Evolutionary conservation across 2,888 invertebrate species (phyloP), one percentile per base, ranked within the genome.

Genomic region (Congeria kusceri): DNA sequence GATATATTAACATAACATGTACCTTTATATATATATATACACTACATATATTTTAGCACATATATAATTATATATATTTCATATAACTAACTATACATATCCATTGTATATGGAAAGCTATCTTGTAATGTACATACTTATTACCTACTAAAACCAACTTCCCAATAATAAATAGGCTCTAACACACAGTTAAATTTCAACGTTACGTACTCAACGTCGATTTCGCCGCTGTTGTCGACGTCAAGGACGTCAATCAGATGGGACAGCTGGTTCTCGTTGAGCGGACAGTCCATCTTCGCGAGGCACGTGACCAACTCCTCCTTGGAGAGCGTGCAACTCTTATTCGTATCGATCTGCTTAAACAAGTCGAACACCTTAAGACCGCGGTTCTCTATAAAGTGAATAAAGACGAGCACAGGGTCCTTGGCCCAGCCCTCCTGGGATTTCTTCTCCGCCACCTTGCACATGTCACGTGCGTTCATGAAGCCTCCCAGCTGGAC

Each of bases 341-440:
- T 83, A 73, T 91, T 89, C 18, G 65, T 83, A 81, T 91, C 91
- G 25, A 91, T 84, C 59, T 76, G 77, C 47, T 82, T 85, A 80
- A 91, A 91, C 44, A 91, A 74, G 66, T 91, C 90, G 49, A 90
- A 46, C 44, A 80, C 53, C 25, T 89, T 79, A 20, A 88, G 63
- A 32, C 86, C 81, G n/a, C 79, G 68, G 5, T 77, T 74, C n/a
- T 87, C 84, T 0, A 88, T 80, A 65, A 85, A 90, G 39, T 77
- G 62, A 39, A 86, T 79, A 46, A 91, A 85, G 49, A 88, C 87
- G 5, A 88, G 86, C 72, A 91, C 76, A 0, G 90, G 90, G 64
- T 91, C 90, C 32, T 77, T 80, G 59, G 58, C 77, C 80, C 80
- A 83, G 11, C 57, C 58, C n/a, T 80, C 78, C 56, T 77, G 67